Conservation (phyloP, 2,113 vertebrate species). For the Callorhinus ursinus region DNA sequence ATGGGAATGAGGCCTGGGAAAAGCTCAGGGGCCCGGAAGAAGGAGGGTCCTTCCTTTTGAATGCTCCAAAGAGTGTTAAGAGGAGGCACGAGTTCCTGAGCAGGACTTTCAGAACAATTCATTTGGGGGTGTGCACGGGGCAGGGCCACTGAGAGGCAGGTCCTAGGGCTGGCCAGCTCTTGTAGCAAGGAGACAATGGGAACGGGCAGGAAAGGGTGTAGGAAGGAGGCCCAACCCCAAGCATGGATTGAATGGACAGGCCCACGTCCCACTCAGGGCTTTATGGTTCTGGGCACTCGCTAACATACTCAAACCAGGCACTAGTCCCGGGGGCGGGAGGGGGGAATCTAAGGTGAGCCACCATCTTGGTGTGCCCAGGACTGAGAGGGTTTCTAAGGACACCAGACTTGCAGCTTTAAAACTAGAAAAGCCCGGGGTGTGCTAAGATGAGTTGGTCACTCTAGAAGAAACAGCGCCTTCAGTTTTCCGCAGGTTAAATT, state of each 20-base stretch:
- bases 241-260: no score
- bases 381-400: background rate
- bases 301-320: background rate
- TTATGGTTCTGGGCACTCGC: rapidly evolving
- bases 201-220: background rate
- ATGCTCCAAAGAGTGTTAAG: rapidly evolving
- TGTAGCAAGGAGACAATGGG: background rate
- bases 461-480: background rate
- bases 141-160: background rate
- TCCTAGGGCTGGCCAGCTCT: no score
- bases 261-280: background rate
- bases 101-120: background rate
- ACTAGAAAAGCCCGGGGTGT: background rate
- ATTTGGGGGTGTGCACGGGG: rapidly evolving
- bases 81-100: background rate
- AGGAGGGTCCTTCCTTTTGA: background rate
- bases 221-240: background rate
- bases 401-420: background rate
- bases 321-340: no score
- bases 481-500: background rate
- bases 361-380: background rate
- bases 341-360: background rate
- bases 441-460: background rate
- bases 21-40: rapidly evolving
- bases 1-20: background rate